phyloP scores from a whole-genome alignment of 2,888 invertebrate species.

The Drosophila kambysellisi region DNA sequence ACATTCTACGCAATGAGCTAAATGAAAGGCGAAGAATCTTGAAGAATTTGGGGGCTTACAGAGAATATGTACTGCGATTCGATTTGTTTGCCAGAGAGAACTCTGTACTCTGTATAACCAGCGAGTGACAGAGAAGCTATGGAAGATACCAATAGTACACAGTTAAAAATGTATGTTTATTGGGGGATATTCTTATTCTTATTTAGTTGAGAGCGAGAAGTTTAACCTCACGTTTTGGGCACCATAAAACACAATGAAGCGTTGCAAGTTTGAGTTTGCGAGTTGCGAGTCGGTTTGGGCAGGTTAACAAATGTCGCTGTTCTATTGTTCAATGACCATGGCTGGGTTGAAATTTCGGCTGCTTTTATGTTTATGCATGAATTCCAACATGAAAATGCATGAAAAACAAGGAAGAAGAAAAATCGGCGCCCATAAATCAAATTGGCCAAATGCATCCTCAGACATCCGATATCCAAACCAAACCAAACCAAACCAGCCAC shows the following conservation, averaged over 20 bases:
- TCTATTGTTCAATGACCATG: slow-evolving; percentile 72
- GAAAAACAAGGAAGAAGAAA: slow-evolving; percentile 69
- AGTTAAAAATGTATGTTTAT: slow-evolving; percentile 26
- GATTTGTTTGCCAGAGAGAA: slow-evolving; percentile 44
- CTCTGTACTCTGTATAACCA: not conserved
- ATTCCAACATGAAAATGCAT: slow-evolving; percentile 76
- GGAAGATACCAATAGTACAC: slow-evolving; percentile 19
- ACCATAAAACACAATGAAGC: slow-evolving; percentile 77
- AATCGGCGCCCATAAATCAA: slow-evolving; percentile 69
- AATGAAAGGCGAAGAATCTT: slow-evolving; percentile 13
- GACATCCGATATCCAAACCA: slow-evolving; percentile 13
- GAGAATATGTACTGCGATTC: slow-evolving; percentile 51
- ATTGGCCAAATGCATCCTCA: slow-evolving; percentile 44
- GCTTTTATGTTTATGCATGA: slow-evolving; percentile 79
- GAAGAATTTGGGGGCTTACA: slow-evolving; percentile 40
- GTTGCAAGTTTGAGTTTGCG: slow-evolving; percentile 37
- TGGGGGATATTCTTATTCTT: slow-evolving; percentile 21
- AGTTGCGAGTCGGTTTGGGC: slow-evolving; percentile 4
- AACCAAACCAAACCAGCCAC: slow-evolving; percentile 46
- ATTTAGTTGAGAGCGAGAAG: slow-evolving; percentile 43
- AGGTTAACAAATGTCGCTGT: slow-evolving; percentile 55
- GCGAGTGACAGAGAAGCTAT: slow-evolving; percentile 55
- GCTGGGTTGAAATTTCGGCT: slow-evolving; percentile 65
- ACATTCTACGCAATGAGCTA: slow-evolving; percentile 48
- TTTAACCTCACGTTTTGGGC: slow-evolving; percentile 75